Evolutionary conservation across 2,113 vertebrate species (phyloP).

Genomic region (Odocoileus virginianus): DNA sequence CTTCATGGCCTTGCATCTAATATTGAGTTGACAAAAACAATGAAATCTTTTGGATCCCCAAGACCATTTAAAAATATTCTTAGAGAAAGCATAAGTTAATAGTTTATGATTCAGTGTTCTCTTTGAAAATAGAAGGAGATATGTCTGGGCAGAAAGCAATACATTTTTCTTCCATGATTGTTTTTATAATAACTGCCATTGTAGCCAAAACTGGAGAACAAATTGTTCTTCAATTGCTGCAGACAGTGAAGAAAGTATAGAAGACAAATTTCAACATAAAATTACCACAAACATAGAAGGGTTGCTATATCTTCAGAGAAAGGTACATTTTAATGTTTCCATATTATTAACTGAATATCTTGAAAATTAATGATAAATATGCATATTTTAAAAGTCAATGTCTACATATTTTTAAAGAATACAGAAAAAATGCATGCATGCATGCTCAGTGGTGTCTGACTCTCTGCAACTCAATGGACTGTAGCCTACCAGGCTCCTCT

Average conservation of each 20-base stretch:
- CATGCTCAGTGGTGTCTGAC: not conserved
- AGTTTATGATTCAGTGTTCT: not conserved
- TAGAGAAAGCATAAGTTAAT: not conserved
- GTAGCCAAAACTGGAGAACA: constrained; percentile 1
- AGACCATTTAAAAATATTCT: not conserved
- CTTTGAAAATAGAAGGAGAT: not conserved
- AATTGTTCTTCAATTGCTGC: not conserved
- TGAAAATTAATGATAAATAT: not conserved
- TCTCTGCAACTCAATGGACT: no score
- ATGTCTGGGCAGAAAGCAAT: not conserved
- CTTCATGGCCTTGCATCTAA: not conserved
- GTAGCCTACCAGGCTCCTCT: not conserved
- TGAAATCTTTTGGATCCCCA: not conserved
- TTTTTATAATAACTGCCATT: constrained; percentile 47
- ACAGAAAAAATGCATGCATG: not conserved
- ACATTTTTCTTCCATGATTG: not conserved
- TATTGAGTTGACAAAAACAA: not conserved
- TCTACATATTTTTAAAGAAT: not conserved
- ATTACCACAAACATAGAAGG: not conserved
- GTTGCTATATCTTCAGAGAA: not conserved
- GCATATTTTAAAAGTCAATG: not conserved
- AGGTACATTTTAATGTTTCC: not conserved
- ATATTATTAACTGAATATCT: constrained; percentile 1
- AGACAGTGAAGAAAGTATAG: not conserved
- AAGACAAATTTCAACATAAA: constrained; percentile 21